Evolutionary conservation across 2,888 invertebrate genomes (phyloP).

Genomic region (Oxystoma pomonae): DNA sequence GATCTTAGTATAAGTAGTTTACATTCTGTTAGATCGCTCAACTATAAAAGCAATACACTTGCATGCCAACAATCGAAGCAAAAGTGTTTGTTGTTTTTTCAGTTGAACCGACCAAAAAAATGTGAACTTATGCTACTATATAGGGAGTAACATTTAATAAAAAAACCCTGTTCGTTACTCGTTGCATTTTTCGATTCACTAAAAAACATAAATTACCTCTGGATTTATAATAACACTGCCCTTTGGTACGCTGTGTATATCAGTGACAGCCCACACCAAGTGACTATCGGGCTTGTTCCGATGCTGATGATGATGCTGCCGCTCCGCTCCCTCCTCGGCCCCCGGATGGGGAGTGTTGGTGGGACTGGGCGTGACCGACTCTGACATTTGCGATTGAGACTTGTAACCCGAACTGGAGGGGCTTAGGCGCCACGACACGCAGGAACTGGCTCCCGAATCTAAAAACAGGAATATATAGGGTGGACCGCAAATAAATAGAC

Average conservation of each 20-base stretch:
- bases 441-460: slow-evolving; percentile 58
- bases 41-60: no score
- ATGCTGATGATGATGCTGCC: slow-evolving; percentile 7
- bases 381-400: slow-evolving; percentile 68
- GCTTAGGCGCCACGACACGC: slow-evolving; percentile 61
- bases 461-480: slow-evolving; percentile 19
- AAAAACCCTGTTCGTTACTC: no score
- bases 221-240: slow-evolving; percentile 90
- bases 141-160: no score
- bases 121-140: no score
- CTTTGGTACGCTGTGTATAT: slow-evolving; percentile 77
- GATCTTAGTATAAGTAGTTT: no score
- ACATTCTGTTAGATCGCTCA: no score
- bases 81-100: no score
- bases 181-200: no score
- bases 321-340: slow-evolving; percentile 34
- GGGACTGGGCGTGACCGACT: slow-evolving; percentile 75
- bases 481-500: no score
- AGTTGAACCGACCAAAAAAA: no score
- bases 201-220: slow-evolving; percentile 47
- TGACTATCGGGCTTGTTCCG: slow-evolving; percentile 35
- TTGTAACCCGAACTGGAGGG: slow-evolving; percentile 76
- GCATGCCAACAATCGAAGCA: no score
- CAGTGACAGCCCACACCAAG: slow-evolving; percentile 85
- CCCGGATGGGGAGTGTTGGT: slow-evolving; percentile 52